These are phyloP conservation scores for Drosophila ezoana DNA, from an alignment of 2,888 invertebrate species.

Conservation along the genomic window DNA sequence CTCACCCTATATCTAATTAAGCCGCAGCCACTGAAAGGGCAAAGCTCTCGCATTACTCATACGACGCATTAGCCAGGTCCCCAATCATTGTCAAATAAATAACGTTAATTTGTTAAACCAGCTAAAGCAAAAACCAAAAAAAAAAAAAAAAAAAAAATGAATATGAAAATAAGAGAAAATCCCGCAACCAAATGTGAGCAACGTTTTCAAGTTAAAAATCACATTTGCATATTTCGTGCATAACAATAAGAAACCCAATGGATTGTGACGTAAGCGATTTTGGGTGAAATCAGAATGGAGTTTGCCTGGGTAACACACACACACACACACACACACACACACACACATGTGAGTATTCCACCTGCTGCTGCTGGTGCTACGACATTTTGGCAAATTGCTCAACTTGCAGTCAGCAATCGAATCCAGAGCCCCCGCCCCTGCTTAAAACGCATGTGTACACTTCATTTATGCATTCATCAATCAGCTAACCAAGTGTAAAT, in stretches of 20 bases:
- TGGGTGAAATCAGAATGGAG: constrained; percentile 25
- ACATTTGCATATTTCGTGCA: constrained; percentile 77
- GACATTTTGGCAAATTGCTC: constrained; percentile 65
- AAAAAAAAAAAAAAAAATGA: not conserved
- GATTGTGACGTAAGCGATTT: constrained; percentile 64
- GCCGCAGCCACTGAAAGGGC: constrained; percentile 43
- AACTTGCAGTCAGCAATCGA: constrained; percentile 54
- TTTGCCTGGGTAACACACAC: constrained; percentile 7
- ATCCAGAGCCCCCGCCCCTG: not conserved
- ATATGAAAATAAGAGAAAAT: constrained; percentile 1
- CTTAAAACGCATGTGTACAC: constrained; percentile 77
- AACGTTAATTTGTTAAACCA: constrained; percentile 76
- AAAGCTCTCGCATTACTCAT: constrained; percentile 74
- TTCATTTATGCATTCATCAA: constrained; percentile 83
- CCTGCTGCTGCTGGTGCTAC: constrained; percentile 31
- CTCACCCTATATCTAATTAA: constrained; percentile 59
- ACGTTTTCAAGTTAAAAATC: constrained; percentile 56
- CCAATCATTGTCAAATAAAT: constrained; percentile 79
- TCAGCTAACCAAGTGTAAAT: constrained; percentile 83
- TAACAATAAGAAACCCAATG: constrained; percentile 79
- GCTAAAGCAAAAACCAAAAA: constrained; percentile 20
- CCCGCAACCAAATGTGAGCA: constrained; percentile 11
- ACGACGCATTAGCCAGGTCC: constrained; percentile 66
- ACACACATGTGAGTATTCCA: constrained; percentile 20
- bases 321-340: too few relatives aligned